Evolutionary conservation across 2,888 invertebrate species (phyloP).

Genomic region (Didymodactylos carnosus): DNA sequence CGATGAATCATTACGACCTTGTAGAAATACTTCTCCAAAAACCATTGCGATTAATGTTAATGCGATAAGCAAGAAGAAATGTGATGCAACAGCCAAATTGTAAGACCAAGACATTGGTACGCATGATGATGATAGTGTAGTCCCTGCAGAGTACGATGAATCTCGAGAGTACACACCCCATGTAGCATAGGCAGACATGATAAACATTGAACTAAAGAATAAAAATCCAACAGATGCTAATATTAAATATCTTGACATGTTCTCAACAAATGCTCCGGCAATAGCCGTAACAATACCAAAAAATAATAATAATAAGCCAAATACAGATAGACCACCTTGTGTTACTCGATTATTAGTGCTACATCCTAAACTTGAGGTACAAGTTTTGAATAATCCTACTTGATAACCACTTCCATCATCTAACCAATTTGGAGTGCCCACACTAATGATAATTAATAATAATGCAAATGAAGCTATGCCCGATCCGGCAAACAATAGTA

Average conservation of each 20-base stretch:
- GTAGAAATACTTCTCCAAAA: background rate
- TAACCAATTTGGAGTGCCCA: background rate
- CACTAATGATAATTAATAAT: background rate
- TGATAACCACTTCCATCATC: background rate
- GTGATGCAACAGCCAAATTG: background rate
- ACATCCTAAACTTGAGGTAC: background rate
- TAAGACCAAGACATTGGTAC: background rate
- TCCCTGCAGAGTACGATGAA: background rate
- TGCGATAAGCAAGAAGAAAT: background rate
- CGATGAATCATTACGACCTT: background rate
- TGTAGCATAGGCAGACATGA: background rate
- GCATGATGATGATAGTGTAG: too few relatives aligned
- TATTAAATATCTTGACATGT: background rate
- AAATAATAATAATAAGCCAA: background rate
- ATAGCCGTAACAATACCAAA: background rate
- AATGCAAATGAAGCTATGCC: background rate
- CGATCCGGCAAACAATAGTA: too few relatives aligned
- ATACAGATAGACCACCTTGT: background rate
- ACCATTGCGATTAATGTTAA: background rate
- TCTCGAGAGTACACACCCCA: background rate
- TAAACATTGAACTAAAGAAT: background rate
- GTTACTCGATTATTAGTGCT: background rate
- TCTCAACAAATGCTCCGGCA: background rate
- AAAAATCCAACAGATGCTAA: background rate
- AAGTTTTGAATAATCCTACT: background rate